Evolutionary conservation across 2,113 vertebrate species (phyloP).

Genomic region (Chloropsis hardwickii): DNA sequence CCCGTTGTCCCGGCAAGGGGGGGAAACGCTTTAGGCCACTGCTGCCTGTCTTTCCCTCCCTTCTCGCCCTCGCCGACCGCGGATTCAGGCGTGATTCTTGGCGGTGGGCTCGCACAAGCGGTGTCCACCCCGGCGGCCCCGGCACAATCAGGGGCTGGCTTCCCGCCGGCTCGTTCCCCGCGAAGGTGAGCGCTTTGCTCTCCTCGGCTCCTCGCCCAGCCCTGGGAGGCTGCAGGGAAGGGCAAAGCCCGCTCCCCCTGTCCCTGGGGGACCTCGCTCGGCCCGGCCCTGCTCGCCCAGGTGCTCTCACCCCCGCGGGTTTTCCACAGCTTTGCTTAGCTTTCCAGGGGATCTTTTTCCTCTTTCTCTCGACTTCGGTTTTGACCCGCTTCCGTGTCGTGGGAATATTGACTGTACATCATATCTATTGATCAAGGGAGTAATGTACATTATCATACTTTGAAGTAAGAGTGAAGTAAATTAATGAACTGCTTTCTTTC

Average conservation of each 20-base stretch:
- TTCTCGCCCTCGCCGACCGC: neutral
- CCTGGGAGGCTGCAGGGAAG: neutral
- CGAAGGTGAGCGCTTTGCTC: neutral
- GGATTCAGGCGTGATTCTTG: neutral
- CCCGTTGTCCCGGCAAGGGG: neutral
- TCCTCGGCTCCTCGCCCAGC: neutral
- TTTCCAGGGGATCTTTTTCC: neutral
- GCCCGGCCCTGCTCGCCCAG: neutral
- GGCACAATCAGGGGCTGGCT: neutral
- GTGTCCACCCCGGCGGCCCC: neutral
- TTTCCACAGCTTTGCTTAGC: neutral
- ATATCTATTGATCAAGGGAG: constrained; percentile 78
- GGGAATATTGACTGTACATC: constrained; percentile 76
- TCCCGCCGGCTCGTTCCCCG: neutral
- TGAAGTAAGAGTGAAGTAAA: constrained; percentile 77
- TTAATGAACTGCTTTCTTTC: constrained; percentile 82
- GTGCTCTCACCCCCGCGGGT: neutral
- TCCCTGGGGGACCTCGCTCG: neutral
- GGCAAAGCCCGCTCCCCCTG: neutral
- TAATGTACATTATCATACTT: constrained; percentile 68
- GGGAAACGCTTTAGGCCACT: neutral
- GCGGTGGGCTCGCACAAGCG: neutral
- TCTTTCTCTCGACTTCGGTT: neutral
- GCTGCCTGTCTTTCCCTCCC: neutral
- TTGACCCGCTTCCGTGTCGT: constrained; percentile 24